Evolutionary conservation across 2,888 invertebrate species (phyloP).

Genomic region (Drosophila anomalipes): DNA sequence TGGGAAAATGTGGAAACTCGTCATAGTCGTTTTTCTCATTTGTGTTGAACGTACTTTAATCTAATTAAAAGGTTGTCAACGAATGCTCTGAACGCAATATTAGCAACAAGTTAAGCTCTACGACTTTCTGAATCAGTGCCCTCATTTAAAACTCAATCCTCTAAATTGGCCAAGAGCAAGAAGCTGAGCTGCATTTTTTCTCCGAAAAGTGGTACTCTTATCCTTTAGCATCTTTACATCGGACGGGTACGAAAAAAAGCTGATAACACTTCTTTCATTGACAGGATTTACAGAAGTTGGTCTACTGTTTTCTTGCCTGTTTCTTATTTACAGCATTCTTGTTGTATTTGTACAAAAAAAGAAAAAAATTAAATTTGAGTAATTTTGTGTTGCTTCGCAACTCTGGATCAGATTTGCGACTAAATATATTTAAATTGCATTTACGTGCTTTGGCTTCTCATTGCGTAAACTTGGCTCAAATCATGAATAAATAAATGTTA

Average conservation of each 20-base stretch:
- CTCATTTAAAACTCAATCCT: conserved; percentile 3
- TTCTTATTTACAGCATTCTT: conserved; percentile 6
- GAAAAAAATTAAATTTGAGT: neutral
- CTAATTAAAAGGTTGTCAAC: neutral
- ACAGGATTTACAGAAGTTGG: neutral
- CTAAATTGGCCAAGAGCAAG: conserved; percentile 24
- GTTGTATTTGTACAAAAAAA: neutral
- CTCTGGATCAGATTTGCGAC: conserved; percentile 34
- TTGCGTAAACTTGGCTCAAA: conserved; percentile 36
- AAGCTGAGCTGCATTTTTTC: neutral
- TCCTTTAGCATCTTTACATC: neutral
- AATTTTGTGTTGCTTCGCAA: conserved; percentile 35
- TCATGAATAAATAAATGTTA: conserved; percentile 75
- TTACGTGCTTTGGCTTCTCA: conserved; percentile 64
- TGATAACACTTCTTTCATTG: neutral
- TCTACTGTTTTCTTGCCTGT: neutral
- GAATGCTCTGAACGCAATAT: neutral
- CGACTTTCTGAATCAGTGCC: conserved; percentile 8
- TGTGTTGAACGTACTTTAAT: neutral
- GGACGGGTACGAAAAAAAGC: neutral
- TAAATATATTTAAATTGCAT: conserved; percentile 74
- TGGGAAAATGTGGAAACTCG: neutral
- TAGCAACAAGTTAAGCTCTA: conserved; percentile 16
- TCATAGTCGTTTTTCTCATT: neutral
- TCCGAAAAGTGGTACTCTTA: neutral